Evolutionary conservation across 2,888 invertebrate genomes (phyloP).

Genomic region (Acanthosoma haemorrhoidale): DNA sequence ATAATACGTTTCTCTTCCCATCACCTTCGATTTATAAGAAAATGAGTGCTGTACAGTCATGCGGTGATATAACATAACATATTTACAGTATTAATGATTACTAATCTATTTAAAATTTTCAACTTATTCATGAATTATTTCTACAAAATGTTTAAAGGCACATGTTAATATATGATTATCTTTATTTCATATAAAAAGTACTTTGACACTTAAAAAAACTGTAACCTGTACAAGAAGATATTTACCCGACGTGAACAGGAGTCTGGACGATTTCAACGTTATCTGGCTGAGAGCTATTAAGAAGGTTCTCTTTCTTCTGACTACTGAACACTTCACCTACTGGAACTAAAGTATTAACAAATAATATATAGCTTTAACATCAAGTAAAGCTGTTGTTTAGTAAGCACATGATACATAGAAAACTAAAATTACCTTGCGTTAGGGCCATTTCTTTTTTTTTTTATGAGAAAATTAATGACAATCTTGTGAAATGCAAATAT

Average conservation of each 20-base stretch:
- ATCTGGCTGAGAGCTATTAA: conserved; percentile 46
- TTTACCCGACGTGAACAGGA: conserved; percentile 56
- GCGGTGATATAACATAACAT: conserved; percentile 35
- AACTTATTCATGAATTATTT: background rate
- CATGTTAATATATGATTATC: background rate
- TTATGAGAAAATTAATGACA: background rate
- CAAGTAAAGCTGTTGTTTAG: background rate
- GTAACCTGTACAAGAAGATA: conserved; percentile 33
- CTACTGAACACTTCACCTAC: background rate
- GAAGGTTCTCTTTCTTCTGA: conserved; percentile 30
- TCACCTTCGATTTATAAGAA: background rate
- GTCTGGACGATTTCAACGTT: conserved; percentile 55
- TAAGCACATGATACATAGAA: background rate
- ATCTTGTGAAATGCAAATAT: background rate
- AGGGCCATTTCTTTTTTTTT: background rate
- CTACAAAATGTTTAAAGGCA: background rate
- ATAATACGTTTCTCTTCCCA: background rate
- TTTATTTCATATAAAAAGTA: background rate
- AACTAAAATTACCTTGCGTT: background rate
- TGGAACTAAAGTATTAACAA: conserved; percentile 10
- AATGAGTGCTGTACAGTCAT: conserved; percentile 37
- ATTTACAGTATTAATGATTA: too few species aligned
- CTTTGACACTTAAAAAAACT: conserved; percentile 37
- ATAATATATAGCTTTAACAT: too few species aligned
- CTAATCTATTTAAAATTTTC: too few species aligned